A percentile compares a stretch with the other conserved stretches of the same genome.
phyloP scores from a whole-genome alignment of 2,113 vertebrate genomes.

The Xerus inauris region DNA sequence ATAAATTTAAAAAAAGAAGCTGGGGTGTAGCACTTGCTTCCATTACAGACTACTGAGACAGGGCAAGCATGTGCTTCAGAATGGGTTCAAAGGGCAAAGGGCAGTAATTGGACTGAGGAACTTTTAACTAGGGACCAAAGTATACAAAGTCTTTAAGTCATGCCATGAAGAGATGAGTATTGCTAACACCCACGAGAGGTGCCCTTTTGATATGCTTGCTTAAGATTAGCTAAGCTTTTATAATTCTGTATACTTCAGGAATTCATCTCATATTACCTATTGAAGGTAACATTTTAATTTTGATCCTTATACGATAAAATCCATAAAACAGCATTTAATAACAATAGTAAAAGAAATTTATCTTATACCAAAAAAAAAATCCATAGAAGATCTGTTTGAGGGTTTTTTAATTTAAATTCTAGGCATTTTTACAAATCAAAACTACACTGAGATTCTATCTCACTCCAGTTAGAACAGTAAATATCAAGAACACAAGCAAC shows the following conservation, averaged over 20 bases:
- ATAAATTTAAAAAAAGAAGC: too few species aligned
- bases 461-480: too few species aligned
- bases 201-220: neutral
- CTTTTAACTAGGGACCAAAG: neutral
- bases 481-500: too few species aligned
- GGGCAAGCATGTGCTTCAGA: neutral
- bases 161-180: neutral
- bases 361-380: neutral
- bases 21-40: neutral
- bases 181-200: neutral
- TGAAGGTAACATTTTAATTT: neutral
- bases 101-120: neutral
- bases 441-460: too few species aligned
- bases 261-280: neutral
- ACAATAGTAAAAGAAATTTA: neutral
- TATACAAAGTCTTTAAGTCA: slow-evolving; percentile 39
- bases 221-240: neutral
- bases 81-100: neutral
- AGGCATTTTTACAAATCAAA: neutral
- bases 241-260: neutral
- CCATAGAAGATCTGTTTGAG: neutral
- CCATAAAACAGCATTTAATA: neutral
- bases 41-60: neutral
- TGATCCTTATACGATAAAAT: neutral
- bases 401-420: neutral